Base-by-base conservation (phyloP, 2,888 invertebrate genomes). In the Oegoconia quadripuncta region DNA sequence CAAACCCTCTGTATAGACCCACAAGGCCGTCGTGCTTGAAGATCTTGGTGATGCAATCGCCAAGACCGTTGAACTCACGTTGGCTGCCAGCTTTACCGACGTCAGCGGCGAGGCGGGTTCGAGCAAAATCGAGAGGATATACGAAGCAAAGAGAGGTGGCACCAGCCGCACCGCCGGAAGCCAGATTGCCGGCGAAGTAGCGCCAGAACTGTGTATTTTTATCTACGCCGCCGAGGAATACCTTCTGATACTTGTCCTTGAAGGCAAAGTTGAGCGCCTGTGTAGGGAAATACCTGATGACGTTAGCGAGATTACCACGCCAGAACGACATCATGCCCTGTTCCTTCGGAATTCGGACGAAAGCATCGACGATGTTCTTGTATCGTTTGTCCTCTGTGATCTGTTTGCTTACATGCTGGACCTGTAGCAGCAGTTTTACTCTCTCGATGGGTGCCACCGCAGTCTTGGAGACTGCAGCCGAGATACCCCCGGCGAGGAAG, bases 381-480 rank as follows among this genome's bases (percentile, higher is more conserved):
- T 99, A 99, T 74, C 96, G 95, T 79, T 97, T 90, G 65, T 95
- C 94, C 54, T 90, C 92, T 16, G 94, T 56, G 73, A 97, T 96
- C 88, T 97, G 96, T 89, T 96, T 97, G 82, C 96, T 96, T 71
- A 96, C 95, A 87, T 96, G 95, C 90, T 97, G 97, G 52, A 97
- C 97, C 88, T 98, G 98, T 55, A 98, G 91, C 57, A 98, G 91
- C 75, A 98, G 89, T 88, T 98, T 98, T 44, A 98, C 97, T 71
- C 97, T 93, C 90, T 98, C 97, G 83, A 98, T 97, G 70, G 98
- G 97, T 36, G 98, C 97, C 52, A 97, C 97, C 52, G 95, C 94
- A 53, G 97, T 98, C 87, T 98, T 98, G 63, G 97, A 97, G 64
- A 98, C 93, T 59, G 97, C 97, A 52, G 97, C 97, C 46, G 97